Percentiles rank a stretch among this genome's conserved stretches.
Conservation (phyloP, 1,140 invertebrate species). For the Babylonia areolata region DNA sequence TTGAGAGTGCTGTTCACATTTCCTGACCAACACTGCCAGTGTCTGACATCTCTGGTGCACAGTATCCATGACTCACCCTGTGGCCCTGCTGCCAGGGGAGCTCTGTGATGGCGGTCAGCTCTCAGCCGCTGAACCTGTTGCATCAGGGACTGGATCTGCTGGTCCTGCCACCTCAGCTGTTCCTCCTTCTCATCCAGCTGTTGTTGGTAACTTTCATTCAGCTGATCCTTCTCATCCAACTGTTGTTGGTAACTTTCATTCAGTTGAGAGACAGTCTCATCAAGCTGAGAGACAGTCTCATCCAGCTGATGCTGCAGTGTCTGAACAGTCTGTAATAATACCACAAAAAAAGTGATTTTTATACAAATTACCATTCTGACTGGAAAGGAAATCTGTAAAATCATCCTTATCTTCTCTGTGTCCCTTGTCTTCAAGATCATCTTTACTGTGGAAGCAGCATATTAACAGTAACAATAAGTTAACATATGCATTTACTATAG, state of each 20-base stretch:
- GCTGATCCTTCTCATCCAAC: background rate
- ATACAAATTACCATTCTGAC: too few species aligned
- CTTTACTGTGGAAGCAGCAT: too few species aligned
- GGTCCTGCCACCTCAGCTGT: conserved; percentile 19
- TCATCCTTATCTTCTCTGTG: too few species aligned
- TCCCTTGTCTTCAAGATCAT: too few species aligned
- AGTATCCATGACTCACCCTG: background rate
- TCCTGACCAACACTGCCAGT: background rate
- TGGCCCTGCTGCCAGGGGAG: background rate
- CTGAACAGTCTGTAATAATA: too few species aligned
- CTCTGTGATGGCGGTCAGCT: conserved; percentile 24
- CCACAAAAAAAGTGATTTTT: too few species aligned
- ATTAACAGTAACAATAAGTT: too few species aligned
- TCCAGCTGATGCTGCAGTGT: too few species aligned
- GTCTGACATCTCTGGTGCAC: too few species aligned
- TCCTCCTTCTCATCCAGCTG: background rate
- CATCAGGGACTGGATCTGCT: conserved; percentile 29
- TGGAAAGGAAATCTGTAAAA: too few species aligned
- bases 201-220: background rate
- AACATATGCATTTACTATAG: too few species aligned
- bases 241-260: background rate
- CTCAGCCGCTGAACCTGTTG: conserved; percentile 21
- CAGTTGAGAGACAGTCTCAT: background rate
- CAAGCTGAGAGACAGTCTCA: background rate
- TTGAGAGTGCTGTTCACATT: too few species aligned